Percentiles rank a stretch among this genome's conserved stretches.
Evolutionary conservation across 2,797 vertebrate genomes (phyloP).

Genomic region (Darevskia mixta): DNA sequence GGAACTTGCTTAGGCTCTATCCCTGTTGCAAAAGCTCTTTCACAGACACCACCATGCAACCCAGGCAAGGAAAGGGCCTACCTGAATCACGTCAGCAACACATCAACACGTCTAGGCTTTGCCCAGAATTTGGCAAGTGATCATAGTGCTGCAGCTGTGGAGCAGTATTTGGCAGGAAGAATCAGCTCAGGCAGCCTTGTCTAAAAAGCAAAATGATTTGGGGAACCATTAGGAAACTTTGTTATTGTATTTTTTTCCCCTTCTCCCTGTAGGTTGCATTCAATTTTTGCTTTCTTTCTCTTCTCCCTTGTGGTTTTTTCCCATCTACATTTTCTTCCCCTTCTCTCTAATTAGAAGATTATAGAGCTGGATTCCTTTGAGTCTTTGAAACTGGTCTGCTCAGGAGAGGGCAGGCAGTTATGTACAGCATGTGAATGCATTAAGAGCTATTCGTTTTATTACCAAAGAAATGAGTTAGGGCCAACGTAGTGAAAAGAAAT

Average conservation of each 20-base stretch:
- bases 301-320: background rate
- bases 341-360: conserved; percentile 31
- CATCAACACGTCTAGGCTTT: conserved; percentile 70
- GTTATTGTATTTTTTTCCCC: background rate
- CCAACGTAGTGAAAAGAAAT: conserved; percentile 33
- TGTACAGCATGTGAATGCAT: background rate
- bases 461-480: conserved; percentile 47
- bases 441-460: conserved; percentile 23
- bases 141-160: conserved; percentile 70
- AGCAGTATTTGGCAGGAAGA: conserved; percentile 69
- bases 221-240: conserved; percentile 11
- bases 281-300: conserved; percentile 21
- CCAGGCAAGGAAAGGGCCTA: conserved; percentile 48
- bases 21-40: conserved; percentile 8
- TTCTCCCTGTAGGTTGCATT: background rate
- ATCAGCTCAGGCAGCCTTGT: conserved; percentile 53
- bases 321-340: background rate
- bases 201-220: conserved; percentile 27
- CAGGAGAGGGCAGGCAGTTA: background rate
- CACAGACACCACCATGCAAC: conserved; percentile 37
- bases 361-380: background rate
- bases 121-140: conserved; percentile 72
- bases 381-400: conserved; percentile 1
- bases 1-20: accelerated
- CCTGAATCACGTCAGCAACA: conserved; percentile 45